phyloP scores from a whole-genome alignment of 2,113 vertebrate genomes.

The Antigone vipio region DNA sequence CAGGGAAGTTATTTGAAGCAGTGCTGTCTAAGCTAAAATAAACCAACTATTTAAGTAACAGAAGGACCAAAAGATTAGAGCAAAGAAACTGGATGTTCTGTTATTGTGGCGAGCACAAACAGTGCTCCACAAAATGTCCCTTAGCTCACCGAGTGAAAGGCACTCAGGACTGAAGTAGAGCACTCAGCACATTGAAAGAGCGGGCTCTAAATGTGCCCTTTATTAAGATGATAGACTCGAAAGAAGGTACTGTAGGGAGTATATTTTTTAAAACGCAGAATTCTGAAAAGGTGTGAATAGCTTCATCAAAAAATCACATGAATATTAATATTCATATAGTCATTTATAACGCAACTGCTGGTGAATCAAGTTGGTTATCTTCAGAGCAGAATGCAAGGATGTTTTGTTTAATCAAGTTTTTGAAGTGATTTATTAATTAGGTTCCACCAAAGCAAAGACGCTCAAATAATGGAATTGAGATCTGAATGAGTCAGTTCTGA shows the following conservation, averaged over 20 bases:
- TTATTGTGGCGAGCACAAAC: neutral
- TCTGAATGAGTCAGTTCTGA: neutral
- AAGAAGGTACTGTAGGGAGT: neutral
- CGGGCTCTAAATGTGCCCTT: neutral
- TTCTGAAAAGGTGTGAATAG: constrained; percentile 25
- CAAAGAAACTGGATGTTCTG: neutral
- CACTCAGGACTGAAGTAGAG: neutral
- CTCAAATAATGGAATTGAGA: neutral
- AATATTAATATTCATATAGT: constrained; percentile 36
- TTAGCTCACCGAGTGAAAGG: neutral
- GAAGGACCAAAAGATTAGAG: neutral
- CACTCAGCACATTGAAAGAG: neutral
- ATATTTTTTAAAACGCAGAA: neutral
- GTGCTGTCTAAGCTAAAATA: neutral
- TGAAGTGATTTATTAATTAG: constrained; percentile 26
- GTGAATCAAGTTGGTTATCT: neutral
- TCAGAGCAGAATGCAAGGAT: neutral
- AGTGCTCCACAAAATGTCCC: neutral
- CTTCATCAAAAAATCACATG: constrained; percentile 26
- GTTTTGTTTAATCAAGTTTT: neutral
- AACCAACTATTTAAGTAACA: neutral
- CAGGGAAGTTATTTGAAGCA: neutral
- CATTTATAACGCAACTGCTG: neutral
- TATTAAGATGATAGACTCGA: neutral
- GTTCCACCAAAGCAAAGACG: neutral